A percentile compares a stretch with the other conserved stretches of the same genome.
phyloP scores from a whole-genome alignment of 2,888 invertebrate species.

The Melanostoma scalare region DNA sequence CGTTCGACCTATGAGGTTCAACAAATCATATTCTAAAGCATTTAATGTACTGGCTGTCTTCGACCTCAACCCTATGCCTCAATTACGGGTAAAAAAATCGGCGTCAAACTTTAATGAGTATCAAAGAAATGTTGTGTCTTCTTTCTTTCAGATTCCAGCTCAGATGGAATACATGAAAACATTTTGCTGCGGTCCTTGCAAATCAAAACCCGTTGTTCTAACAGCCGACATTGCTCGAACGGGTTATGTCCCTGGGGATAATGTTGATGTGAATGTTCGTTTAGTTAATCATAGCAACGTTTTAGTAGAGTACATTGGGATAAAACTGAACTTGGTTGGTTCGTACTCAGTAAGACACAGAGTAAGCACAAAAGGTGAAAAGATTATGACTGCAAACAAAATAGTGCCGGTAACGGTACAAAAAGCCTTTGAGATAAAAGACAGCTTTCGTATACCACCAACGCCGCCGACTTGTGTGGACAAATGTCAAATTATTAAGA shows the following conservation, averaged over 20 bases:
- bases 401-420: conserved; percentile 76
- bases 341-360: conserved; percentile 75
- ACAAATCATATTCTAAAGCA: conserved; percentile 85
- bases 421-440: conserved; percentile 75
- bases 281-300: conserved; percentile 84
- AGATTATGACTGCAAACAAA: conserved; percentile 75
- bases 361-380: conserved; percentile 76
- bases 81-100: no score
- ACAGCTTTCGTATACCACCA: conserved; percentile 78
- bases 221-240: conserved; percentile 78
- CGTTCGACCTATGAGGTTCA: conserved; percentile 92
- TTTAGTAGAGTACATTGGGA: conserved; percentile 76
- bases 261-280: conserved; percentile 80
- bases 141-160: conserved; percentile 75
- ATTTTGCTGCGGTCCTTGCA: conserved; percentile 79
- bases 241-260: conserved; percentile 80
- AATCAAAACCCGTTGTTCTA: conserved; percentile 78
- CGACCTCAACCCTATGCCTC: conserved; percentile 82
- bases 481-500: conserved; percentile 78
- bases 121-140: no score
- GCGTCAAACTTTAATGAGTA: no score
- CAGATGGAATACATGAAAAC: conserved; percentile 77
- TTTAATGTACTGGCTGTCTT: conserved; percentile 86
- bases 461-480: conserved; percentile 80
- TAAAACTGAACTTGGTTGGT: conserved; percentile 78